Percentiles rank a stretch among this genome's conserved stretches.
Evolutionary conservation across 2,797 vertebrate species (phyloP).

Genomic region (Knipowitschia caucasica): DNA sequence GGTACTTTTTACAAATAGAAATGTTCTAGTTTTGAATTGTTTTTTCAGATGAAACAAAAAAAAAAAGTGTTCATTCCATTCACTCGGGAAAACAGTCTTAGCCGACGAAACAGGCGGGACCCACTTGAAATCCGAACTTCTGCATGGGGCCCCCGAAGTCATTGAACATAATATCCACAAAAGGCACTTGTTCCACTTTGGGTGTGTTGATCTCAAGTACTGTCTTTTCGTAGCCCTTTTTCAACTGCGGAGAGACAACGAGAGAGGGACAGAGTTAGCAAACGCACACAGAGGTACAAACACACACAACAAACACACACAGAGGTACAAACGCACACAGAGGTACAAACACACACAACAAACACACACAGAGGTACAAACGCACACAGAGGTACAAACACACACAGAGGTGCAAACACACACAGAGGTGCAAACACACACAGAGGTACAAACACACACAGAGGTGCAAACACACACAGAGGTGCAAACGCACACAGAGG

Average conservation of each 20-base stretch:
- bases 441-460: too few species aligned
- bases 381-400: too few species aligned
- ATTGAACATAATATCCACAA: slow-evolving; percentile 99
- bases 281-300: too few species aligned
- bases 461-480: too few species aligned
- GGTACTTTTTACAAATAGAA: slow-evolving; percentile 77
- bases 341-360: too few species aligned
- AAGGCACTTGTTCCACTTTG: slow-evolving; percentile 94
- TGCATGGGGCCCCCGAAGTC: slow-evolving; percentile 93
- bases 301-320: too few species aligned
- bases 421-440: too few species aligned
- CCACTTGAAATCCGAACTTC: slow-evolving; percentile 99
- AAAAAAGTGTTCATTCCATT: slow-evolving; percentile 62
- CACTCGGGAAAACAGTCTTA: slow-evolving; percentile 81
- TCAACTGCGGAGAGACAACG: slow-evolving; percentile 73
- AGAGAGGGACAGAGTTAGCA: slow-evolving; percentile 6
- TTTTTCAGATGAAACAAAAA: slow-evolving; percentile 74
- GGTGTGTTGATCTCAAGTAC: slow-evolving; percentile 94
- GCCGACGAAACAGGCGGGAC: slow-evolving; percentile 97
- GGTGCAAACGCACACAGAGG: too few species aligned
- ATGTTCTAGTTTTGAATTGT: slow-evolving; percentile 71
- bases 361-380: too few species aligned
- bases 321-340: too few species aligned
- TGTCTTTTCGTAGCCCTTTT: slow-evolving; percentile 96
- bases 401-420: too few species aligned